These are phyloP conservation scores for Trisateles emortualis DNA, from an alignment of 2,888 invertebrate genomes.

Conservation along the genomic window DNA sequence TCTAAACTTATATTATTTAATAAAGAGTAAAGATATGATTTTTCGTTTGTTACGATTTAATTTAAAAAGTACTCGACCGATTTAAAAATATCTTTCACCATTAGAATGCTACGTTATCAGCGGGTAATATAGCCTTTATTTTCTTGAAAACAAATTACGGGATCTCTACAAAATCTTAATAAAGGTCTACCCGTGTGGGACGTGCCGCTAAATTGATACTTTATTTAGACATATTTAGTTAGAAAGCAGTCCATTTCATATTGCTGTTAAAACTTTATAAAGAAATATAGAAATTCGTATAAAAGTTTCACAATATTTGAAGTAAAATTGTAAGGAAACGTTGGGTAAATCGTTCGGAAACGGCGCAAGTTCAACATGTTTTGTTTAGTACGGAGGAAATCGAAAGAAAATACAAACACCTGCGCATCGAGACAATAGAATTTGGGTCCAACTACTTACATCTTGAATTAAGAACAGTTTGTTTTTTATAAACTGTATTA, in stretches of 20 bases:
- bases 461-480: constrained; percentile 7
- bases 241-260: constrained; percentile 18
- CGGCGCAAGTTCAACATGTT: constrained; percentile 43
- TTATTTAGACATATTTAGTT: constrained; percentile 16
- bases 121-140: too few species aligned
- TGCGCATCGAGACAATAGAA: constrained; percentile 23
- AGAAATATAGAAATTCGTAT: background rate
- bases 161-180: too few species aligned
- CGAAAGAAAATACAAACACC: constrained; percentile 46
- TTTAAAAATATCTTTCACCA: too few species aligned
- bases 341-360: constrained; percentile 52
- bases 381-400: constrained; percentile 39
- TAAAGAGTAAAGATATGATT: too few species aligned
- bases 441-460: constrained; percentile 20
- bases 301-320: constrained; percentile 20
- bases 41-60: too few species aligned
- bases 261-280: constrained; percentile 30
- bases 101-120: too few species aligned
- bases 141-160: too few species aligned
- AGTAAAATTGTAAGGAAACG: constrained; percentile 21
- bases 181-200: too few species aligned
- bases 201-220: constrained; percentile 6
- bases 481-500: constrained; percentile 10
- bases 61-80: too few species aligned
- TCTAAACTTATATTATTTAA: too few species aligned